Conservation (phyloP, 2,888 invertebrate genomes). For the Tholera decimalis region DNA sequence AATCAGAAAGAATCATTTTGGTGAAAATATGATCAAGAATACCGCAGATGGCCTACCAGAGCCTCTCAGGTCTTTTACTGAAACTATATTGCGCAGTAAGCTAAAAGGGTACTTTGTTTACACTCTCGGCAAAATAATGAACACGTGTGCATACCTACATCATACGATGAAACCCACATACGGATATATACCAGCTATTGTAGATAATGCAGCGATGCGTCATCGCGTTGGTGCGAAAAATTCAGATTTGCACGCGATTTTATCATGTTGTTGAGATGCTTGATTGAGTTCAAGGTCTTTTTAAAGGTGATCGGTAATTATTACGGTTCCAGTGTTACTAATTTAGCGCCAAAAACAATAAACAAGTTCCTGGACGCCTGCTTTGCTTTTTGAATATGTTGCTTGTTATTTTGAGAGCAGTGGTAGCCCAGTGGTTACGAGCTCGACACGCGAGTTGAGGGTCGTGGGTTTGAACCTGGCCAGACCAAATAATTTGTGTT, state of each 20-base stretch:
- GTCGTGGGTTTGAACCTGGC: neutral
- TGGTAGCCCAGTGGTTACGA: no score
- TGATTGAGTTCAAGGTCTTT: constrained; percentile 55
- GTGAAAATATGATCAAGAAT: no score
- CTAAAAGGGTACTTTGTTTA: constrained; percentile 17
- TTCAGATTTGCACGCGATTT: constrained; percentile 54
- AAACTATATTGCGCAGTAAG: neutral
- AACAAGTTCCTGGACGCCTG: neutral
- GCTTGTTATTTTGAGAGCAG: neutral
- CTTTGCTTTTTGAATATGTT: neutral
- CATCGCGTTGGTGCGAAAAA: constrained; percentile 51
- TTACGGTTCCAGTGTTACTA: constrained; percentile 9
- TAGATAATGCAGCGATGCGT: constrained; percentile 24
- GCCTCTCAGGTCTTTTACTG: neutral
- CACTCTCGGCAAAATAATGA: constrained; percentile 11
- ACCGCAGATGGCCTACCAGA: no score
- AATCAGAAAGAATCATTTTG: no score
- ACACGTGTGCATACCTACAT: constrained; percentile 35
- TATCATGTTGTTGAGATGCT: constrained; percentile 30
- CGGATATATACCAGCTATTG: constrained; percentile 16
- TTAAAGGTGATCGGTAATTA: constrained; percentile 44
- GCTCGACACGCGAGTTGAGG: neutral
- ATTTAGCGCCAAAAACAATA: constrained; percentile 26
- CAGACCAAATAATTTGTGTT: no score
- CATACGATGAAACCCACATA: constrained; percentile 17